Evolutionary conservation across 2,888 invertebrate species (phyloP).

Genomic region (Salticus scenicus): DNA sequence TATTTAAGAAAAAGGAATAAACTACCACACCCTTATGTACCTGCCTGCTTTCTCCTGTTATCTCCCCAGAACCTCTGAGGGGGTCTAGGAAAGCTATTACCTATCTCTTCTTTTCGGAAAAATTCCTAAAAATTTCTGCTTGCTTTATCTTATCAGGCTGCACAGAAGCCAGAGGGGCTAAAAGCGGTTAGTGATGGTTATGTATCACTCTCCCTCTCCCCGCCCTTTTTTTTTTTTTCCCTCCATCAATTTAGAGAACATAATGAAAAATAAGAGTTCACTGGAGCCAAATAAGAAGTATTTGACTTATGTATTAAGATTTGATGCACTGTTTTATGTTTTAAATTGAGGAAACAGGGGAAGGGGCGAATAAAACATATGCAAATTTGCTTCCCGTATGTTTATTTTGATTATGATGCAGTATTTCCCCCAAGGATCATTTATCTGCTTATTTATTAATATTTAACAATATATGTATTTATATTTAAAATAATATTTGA

Average conservation of each 20-base stretch:
- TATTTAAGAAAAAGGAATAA: background rate
- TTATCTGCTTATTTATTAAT: too few species aligned
- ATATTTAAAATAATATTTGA: too few species aligned
- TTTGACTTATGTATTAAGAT: constrained; percentile 6
- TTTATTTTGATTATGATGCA: too few species aligned
- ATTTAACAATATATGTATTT: too few species aligned
- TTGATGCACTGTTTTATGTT: background rate
- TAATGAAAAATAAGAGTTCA: constrained; percentile 51
- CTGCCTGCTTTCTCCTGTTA: constrained; percentile 30
- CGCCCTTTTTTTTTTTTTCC: constrained; percentile 31
- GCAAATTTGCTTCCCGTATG: too few species aligned
- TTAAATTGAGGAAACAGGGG: background rate
- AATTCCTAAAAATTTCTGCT: constrained; percentile 53
- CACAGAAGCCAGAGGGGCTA: constrained; percentile 64
- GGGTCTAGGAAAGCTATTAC: constrained; percentile 61
- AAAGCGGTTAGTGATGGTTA: constrained; percentile 41
- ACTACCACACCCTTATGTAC: constrained; percentile 51
- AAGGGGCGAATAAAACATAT: too few species aligned
- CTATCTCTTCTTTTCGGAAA: constrained; percentile 46
- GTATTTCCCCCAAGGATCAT: too few species aligned
- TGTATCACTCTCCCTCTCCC: constrained; percentile 21
- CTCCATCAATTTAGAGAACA: constrained; percentile 38
- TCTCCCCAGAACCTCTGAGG: constrained; percentile 52
- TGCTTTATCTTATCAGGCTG: constrained; percentile 43
- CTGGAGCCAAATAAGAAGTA: constrained; percentile 30